Percentiles rank a stretch among this genome's conserved stretches.
Conservation (phyloP, 1,140 invertebrate genomes). For the Bilobella aurantiaca region DNA sequence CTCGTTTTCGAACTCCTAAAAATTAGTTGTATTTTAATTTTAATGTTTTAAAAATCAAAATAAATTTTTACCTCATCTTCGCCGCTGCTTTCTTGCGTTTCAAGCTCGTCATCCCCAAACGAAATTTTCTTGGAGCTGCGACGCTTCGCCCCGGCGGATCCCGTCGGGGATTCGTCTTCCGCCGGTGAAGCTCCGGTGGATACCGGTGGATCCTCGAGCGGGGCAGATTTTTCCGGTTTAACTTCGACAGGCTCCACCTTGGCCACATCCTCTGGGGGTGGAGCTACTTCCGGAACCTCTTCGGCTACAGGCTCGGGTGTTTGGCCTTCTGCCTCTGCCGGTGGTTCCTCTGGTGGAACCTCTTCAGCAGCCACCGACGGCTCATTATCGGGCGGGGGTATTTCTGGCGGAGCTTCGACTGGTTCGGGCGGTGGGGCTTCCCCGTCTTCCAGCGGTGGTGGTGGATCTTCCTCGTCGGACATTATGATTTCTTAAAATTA, state of each 20-base stretch:
- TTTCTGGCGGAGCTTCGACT: not conserved
- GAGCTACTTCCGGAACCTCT: not conserved
- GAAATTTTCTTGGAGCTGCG: too few species aligned
- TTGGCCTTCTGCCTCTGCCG: not conserved
- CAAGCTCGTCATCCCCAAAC: too few species aligned
- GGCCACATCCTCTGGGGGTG: not conserved
- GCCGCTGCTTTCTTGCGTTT: too few species aligned
- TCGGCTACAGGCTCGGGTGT: not conserved
- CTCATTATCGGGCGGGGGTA: not conserved
- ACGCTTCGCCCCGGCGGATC: not conserved
- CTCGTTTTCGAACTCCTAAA: not conserved
- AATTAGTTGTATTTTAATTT: too few species aligned
- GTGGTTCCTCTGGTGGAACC: not conserved
- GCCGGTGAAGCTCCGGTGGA: not conserved
- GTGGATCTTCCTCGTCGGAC: slow-evolving; percentile 16
- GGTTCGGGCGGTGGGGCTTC: not conserved
- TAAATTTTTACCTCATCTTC: too few species aligned
- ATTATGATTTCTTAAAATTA: slow-evolving; percentile 9
- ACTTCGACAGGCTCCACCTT: not conserved
- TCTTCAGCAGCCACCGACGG: not conserved
- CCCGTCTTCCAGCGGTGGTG: not conserved
- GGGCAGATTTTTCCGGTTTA: too few species aligned
- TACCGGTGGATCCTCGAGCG: too few species aligned
- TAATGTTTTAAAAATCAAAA: too few species aligned
- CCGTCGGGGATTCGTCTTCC: too few species aligned